These are phyloP conservation scores for Pelochelys cantorii DNA, from an alignment of 2,797 vertebrate genomes.

Conservation along the genomic window DNA sequence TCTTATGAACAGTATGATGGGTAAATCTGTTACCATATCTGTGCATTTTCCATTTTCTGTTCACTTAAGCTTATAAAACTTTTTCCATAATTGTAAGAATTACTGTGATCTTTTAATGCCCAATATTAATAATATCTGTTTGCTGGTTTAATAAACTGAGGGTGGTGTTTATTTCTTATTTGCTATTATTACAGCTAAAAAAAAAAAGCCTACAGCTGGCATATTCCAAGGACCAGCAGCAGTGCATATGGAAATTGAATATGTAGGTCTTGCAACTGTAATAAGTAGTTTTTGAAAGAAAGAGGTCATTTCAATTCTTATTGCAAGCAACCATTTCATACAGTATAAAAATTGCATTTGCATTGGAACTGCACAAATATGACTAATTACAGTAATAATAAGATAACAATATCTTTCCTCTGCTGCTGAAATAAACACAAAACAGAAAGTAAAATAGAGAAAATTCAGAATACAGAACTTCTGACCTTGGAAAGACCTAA, in stretches of 20 bases:
- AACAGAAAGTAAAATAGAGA: slow-evolving; percentile 46
- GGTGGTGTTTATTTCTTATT: background rate
- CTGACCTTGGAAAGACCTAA: slow-evolving; percentile 31
- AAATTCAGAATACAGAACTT: slow-evolving; percentile 17
- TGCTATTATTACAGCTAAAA: slow-evolving; percentile 61
- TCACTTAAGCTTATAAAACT: background rate
- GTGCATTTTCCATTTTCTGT: background rate
- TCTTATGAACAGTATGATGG: background rate
- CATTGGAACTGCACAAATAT: slow-evolving; percentile 66
- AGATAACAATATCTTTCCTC: slow-evolving; percentile 13
- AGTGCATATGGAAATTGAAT: slow-evolving; percentile 71
- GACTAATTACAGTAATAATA: slow-evolving; percentile 42
- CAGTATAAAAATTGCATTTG: slow-evolving; percentile 53
- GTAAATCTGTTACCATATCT: background rate
- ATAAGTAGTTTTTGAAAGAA: slow-evolving; percentile 81
- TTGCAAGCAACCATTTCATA: slow-evolving; percentile 58
- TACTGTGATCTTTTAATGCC: background rate
- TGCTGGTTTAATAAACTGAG: slow-evolving; percentile 2
- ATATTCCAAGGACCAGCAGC: slow-evolving; percentile 64
- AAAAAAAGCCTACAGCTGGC: slow-evolving; percentile 45
- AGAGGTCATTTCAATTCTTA: slow-evolving; percentile 73
- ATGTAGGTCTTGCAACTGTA: slow-evolving; percentile 70
- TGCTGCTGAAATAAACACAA: slow-evolving; percentile 48
- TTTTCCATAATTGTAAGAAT: background rate
- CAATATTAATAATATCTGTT: background rate